Percentiles rank a stretch among this genome's conserved stretches.
These are phyloP conservation scores for Athetis lepigone DNA, from an alignment of 2,888 invertebrate genomes.

Conservation along the genomic window DNA sequence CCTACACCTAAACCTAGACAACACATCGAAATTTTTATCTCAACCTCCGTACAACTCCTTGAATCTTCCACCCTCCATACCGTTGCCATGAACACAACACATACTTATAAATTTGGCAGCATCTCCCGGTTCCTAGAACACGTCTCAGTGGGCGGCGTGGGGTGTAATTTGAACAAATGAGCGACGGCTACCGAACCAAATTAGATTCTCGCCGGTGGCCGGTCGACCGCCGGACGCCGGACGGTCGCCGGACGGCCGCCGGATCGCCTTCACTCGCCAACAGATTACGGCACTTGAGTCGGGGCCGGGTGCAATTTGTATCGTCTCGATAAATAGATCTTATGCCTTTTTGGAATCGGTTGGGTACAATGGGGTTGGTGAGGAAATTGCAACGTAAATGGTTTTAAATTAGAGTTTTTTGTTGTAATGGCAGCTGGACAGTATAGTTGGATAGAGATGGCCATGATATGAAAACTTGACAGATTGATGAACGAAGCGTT, in stretches of 20 bases:
- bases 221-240: constrained; percentile 64
- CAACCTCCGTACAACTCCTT: neutral
- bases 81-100: constrained; percentile 47
- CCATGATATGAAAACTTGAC: neutral
- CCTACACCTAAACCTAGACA: too few species aligned
- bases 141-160: constrained; percentile 67
- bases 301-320: constrained; percentile 72
- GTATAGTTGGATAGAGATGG: neutral
- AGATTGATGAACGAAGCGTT: too few species aligned
- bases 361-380: constrained; percentile 16
- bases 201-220: constrained; percentile 90
- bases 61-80: constrained; percentile 20
- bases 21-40: neutral
- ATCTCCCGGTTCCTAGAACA: constrained; percentile 62
- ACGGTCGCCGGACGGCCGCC: constrained; percentile 54
- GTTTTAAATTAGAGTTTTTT: constrained; percentile 17
- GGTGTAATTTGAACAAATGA: constrained; percentile 91
- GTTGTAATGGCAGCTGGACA: neutral
- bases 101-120: constrained; percentile 56
- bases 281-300: constrained; percentile 77
- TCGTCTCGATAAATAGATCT: constrained; percentile 60
- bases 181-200: constrained; percentile 91
- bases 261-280: constrained; percentile 68
- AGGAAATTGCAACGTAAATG: constrained; percentile 26
- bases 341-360: constrained; percentile 48